Evolutionary conservation across 2,797 vertebrate genomes (phyloP).

Genomic region (Gallinago stenura): DNA sequence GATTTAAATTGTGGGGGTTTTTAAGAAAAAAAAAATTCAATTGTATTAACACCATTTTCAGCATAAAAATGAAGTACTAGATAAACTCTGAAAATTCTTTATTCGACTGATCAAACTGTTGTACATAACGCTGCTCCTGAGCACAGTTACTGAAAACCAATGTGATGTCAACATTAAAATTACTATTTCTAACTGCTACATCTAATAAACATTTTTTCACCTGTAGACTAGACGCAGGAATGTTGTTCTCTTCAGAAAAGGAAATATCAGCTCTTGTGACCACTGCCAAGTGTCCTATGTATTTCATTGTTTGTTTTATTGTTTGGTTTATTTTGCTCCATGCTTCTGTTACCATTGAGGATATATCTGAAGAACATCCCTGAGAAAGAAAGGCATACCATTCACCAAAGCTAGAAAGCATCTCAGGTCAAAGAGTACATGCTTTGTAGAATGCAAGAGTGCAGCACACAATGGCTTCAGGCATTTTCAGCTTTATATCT

Average conservation of each 20-base stretch:
- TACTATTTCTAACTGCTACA: neutral
- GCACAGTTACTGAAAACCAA: neutral
- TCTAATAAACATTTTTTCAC: slow-evolving; percentile 44
- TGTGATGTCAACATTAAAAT: neutral
- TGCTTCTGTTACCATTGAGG: slow-evolving; percentile 92
- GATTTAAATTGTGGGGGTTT: rapidly evolving
- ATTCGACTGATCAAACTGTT: neutral
- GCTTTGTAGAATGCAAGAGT: neutral
- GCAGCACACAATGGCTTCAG: neutral
- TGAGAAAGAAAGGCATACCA: slow-evolving; percentile 62
- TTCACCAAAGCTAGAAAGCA: neutral
- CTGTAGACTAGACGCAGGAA: slow-evolving; percentile 54
- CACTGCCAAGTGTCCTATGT: slow-evolving; percentile 81
- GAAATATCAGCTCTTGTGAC: slow-evolving; percentile 81
- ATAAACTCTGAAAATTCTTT: neutral
- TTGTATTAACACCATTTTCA: neutral
- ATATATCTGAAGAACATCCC: slow-evolving; percentile 95
- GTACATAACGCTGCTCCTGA: neutral
- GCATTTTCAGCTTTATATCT: neutral
- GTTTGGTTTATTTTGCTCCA: slow-evolving; percentile 81
- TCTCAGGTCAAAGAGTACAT: neutral
- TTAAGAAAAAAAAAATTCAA: neutral
- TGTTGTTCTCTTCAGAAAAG: slow-evolving; percentile 63
- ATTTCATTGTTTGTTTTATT: slow-evolving; percentile 77
- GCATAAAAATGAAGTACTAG: neutral